These are phyloP conservation scores for Chloroclysta siterata DNA, from an alignment of 2,888 invertebrate genomes.

Conservation along the genomic window DNA sequence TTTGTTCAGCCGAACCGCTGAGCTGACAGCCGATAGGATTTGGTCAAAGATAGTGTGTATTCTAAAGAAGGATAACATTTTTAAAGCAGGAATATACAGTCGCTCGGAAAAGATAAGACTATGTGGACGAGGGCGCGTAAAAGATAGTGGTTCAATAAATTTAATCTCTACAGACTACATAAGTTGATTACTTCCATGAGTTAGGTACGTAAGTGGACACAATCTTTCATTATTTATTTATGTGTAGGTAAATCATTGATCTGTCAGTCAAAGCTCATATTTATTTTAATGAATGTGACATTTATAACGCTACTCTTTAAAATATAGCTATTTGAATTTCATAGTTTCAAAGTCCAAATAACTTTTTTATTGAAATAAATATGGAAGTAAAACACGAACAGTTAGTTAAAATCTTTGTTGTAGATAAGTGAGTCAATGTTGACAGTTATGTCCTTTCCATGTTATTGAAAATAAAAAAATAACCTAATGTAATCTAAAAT, in stretches of 20 bases:
- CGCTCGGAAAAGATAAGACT: too few relatives aligned
- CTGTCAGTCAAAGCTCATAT: slow-evolving; percentile 1
- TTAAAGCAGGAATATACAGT: too few relatives aligned
- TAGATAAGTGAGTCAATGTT: too few relatives aligned
- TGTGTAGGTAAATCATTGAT: not conserved
- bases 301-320: not conserved
- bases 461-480: too few relatives aligned
- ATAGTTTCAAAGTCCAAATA: not conserved
- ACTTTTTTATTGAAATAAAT: not conserved
- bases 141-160: too few relatives aligned
- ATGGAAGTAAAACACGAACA: not conserved
- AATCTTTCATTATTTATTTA: not conserved
- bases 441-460: too few relatives aligned
- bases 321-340: not conserved
- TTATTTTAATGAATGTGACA: slow-evolving; percentile 1
- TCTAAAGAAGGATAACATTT: too few relatives aligned
- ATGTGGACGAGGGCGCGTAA: too few relatives aligned
- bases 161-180: not conserved
- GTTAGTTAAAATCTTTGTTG: not conserved
- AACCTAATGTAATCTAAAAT: too few relatives aligned
- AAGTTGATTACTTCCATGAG: not conserved
- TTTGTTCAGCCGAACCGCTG: too few relatives aligned
- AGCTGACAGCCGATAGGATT: too few relatives aligned
- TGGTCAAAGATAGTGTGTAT: too few relatives aligned
- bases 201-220: not conserved